Conservation (phyloP, 2,888 invertebrate species). For the Saturnia pavonia region DNA sequence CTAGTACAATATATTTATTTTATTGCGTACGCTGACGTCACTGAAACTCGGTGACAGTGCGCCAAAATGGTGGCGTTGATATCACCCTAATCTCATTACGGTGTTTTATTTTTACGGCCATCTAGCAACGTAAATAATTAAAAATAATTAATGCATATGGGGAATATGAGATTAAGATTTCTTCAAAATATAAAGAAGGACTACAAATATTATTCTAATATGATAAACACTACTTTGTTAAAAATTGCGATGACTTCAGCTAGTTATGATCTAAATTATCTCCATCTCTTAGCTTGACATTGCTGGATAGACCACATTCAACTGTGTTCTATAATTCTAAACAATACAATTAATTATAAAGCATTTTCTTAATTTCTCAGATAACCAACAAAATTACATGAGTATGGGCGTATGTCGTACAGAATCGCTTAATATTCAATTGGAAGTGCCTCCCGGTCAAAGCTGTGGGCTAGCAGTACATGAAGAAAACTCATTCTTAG, state of each 20-base stretch:
- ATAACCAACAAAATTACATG: slow-evolving; percentile 71
- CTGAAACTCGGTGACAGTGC: no score
- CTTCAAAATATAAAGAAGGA: no score
- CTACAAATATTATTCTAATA: not conserved
- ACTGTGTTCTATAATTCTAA: not conserved
- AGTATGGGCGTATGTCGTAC: slow-evolving; percentile 74
- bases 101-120: no score
- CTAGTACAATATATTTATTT: no score
- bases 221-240: not conserved
- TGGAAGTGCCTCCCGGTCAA: slow-evolving; percentile 75
- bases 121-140: no score
- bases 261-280: not conserved
- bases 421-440: slow-evolving; percentile 69
- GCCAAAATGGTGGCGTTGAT: no score
- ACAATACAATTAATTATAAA: not conserved
- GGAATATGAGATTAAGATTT: no score
- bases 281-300: not conserved
- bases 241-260: not conserved
- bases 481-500: slow-evolving; percentile 64
- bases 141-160: no score
- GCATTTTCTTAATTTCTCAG: slow-evolving; percentile 30
- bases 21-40: no score
- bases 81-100: no score
- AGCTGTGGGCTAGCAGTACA: slow-evolving; percentile 70
- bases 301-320: not conserved